Base-by-base conservation (phyloP, 2,888 invertebrate genomes). In the Chamaedrilus cognettii region DNA sequence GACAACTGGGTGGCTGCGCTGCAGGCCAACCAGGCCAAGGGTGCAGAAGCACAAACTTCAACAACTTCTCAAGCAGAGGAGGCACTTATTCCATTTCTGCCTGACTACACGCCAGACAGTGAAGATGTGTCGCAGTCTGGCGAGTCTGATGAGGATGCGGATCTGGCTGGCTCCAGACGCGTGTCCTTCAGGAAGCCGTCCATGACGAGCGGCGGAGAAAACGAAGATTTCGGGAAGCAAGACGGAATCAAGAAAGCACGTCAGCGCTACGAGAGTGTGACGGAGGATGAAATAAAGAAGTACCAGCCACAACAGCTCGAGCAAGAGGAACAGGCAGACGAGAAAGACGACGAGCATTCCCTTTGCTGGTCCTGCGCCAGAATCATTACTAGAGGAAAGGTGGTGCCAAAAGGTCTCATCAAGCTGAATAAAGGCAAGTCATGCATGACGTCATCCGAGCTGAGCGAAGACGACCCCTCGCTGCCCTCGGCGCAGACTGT, bases 361-460 rank as follows among this genome's bases (percentile, higher is more conserved):
- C 26, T 34, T 5, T 65, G 52, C 52, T 60, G 58, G 51, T 52
- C 60, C n/a, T 65, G 56, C 26, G 57, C 42, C 51, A 34, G 30
- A 30, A 7, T 49, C 26, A 49, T 62, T 31, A 62, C 31, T 31
- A 62, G 32, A 31, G 62, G 62, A 31, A 49, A 52, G 30, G 28
- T 28, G 32, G 60, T 33, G 55, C 52, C 55, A 32, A 69, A 65
- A 49, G 55, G 28, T 7, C 57, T 63, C 62, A 59, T 59, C 50
- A 66, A 67, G 33, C 31, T 57, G 11, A 42, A 52, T 30, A 64
- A 65, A 35, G 63, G 65, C 1, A 68, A 66, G 28, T 42, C 57
- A 26, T 73, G 70, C 26, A 73, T 72, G 72, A 72, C 66, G 31
- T 66, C 70, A 2, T 49, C 63, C 3, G 72, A 72, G 62, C 64